These are phyloP conservation scores for Corythaeola cristata DNA, from an alignment of 2,113 vertebrate genomes.

Conservation along the genomic window DNA sequence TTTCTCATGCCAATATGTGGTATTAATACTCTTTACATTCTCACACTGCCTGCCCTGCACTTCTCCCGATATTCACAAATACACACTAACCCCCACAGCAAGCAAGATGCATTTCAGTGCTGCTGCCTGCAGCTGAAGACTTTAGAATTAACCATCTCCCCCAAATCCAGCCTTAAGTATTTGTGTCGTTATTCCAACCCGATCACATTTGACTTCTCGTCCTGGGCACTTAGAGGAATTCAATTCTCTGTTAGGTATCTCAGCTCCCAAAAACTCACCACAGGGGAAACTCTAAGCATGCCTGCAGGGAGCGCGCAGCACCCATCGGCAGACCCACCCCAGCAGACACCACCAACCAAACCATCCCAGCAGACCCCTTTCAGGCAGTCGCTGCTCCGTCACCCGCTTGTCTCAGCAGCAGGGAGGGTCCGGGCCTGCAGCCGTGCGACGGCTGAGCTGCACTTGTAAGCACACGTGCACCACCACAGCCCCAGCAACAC, in stretches of 20 bases:
- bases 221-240: neutral
- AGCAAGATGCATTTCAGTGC: neutral
- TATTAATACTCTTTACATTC: neutral
- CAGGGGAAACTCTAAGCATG: fast-evolving
- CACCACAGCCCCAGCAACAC: neutral
- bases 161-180: neutral
- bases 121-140: neutral
- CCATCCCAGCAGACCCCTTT: neutral
- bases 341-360: neutral
- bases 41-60: neutral
- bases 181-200: neutral
- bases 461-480: neutral
- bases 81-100: neutral
- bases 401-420: neutral
- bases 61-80: neutral
- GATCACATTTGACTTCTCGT: neutral
- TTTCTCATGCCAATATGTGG: neutral
- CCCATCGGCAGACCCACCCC: neutral
- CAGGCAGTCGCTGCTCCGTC: neutral
- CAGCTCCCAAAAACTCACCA: neutral
- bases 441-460: fast-evolving
- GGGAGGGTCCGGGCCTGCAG: neutral
- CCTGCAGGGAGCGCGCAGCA: fast-evolving
- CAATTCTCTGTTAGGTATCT: neutral
- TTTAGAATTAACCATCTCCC: neutral